These are phyloP conservation scores for Lasaia peninsularis DNA, from an alignment of 1,140 invertebrate species.

Conservation along the genomic window DNA sequence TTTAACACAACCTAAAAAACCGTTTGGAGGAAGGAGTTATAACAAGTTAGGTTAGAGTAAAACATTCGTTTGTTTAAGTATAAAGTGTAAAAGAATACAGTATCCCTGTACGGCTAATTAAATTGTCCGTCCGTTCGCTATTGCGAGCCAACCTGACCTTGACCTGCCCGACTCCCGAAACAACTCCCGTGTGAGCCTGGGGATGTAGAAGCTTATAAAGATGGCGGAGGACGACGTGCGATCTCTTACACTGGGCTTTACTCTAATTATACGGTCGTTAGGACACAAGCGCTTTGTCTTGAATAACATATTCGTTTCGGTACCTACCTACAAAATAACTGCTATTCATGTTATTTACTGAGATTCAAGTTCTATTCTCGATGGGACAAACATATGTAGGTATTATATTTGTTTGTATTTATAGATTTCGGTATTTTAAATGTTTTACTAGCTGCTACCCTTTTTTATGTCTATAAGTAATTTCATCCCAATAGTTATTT, in stretches of 20 bases:
- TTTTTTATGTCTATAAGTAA: no score
- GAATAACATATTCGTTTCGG: neutral
- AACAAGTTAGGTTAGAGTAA: no score
- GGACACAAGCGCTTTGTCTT: neutral
- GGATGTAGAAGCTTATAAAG: slow-evolving; percentile 10
- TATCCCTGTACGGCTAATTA: neutral
- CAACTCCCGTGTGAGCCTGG: neutral
- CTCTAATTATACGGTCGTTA: neutral
- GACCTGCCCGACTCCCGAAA: neutral
- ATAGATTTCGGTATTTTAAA: no score
- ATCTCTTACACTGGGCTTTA: neutral
- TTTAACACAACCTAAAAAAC: no score
- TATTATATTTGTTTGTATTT: no score
- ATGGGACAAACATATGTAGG: no score
- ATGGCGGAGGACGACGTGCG: neutral
- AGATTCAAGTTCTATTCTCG: no score
- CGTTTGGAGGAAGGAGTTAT: no score
- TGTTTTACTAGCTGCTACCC: no score
- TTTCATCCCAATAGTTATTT: no score
- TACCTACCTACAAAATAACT: neutral
- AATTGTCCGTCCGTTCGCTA: neutral
- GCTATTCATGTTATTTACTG: no score
- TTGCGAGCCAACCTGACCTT: neutral
- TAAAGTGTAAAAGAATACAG: slow-evolving; percentile 1
- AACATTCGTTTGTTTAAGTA: neutral